Conservation (phyloP, 1,140 invertebrate genomes). For the Lordiphosa clarofinis region DNA sequence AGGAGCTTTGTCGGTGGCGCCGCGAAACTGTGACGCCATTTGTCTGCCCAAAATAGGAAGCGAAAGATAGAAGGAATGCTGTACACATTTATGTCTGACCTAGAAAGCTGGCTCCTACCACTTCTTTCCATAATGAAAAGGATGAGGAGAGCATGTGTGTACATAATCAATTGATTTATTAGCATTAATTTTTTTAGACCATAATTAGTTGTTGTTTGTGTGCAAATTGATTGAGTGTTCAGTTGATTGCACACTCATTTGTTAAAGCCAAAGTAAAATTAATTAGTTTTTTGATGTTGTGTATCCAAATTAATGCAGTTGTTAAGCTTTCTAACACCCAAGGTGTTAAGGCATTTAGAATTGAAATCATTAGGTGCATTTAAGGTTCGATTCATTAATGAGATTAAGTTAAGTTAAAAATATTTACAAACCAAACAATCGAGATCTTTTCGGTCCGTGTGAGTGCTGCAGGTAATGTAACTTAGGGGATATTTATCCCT, state of each 20-base stretch:
- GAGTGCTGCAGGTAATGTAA: no score
- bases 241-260: conserved; percentile 9
- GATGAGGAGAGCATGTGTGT: conserved; percentile 2
- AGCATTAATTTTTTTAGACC: conserved; percentile 14
- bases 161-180: conserved; percentile 23
- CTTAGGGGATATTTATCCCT: no score
- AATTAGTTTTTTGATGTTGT: conserved; percentile 4
- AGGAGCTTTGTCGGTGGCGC: conserved; percentile 8
- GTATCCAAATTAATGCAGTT: no score
- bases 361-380: no score
- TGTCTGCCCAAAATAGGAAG: conserved; percentile 19
- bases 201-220: conserved; percentile 16
- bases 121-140: conserved; percentile 2
- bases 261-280: conserved; percentile 1
- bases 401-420: no score
- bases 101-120: conserved; percentile 1
- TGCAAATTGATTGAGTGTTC: conserved; percentile 19
- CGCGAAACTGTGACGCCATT: conserved; percentile 21
- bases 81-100: conserved; percentile 16
- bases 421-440: no score
- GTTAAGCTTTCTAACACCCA: no score
- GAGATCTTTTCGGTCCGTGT: no score
- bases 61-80: conserved; percentile 7
- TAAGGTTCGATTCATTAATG: no score
- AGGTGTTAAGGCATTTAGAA: no score